A percentile compares a stretch with the other conserved stretches of the same genome.
Conservation (phyloP, 2,888 invertebrate species). For the Oxystoma pomonae region DNA sequence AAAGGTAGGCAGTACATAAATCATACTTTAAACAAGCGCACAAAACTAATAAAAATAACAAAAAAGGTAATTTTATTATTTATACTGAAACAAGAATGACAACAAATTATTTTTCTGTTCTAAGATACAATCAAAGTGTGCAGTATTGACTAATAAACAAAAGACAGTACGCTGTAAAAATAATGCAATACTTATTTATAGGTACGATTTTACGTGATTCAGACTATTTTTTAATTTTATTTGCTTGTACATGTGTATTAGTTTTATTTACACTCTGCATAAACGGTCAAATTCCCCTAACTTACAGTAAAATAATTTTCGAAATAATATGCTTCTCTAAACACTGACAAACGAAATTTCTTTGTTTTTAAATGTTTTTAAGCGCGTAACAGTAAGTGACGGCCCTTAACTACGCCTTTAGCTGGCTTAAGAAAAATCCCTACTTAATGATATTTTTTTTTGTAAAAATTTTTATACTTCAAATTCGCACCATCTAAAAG, state of each 20-base stretch:
- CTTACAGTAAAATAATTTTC: background rate
- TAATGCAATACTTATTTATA: background rate
- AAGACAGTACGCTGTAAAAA: background rate
- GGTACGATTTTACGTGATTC: background rate
- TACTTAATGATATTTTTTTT: too few species aligned
- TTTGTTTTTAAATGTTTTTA: background rate
- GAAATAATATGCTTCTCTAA: background rate
- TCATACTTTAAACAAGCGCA: conserved; percentile 22
- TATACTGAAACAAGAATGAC: too few species aligned
- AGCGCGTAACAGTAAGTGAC: background rate
- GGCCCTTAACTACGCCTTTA: background rate
- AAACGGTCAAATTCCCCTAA: background rate
- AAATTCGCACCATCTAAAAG: too few species aligned
- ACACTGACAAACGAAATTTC: background rate
- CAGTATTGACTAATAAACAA: too few species aligned
- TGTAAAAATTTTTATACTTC: too few species aligned
- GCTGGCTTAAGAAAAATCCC: too few species aligned
- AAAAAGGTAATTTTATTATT: too few species aligned
- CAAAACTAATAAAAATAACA: conserved; percentile 15
- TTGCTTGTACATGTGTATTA: background rate
- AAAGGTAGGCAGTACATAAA: conserved; percentile 34
- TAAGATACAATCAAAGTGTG: too few species aligned
- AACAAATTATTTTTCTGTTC: too few species aligned
- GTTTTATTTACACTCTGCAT: background rate
- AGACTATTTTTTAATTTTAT: background rate